Evolutionary conservation across 2,113 vertebrate genomes (phyloP), one percentile per base, ranked within the genome.

Genomic region (Rutilus rutilus): DNA sequence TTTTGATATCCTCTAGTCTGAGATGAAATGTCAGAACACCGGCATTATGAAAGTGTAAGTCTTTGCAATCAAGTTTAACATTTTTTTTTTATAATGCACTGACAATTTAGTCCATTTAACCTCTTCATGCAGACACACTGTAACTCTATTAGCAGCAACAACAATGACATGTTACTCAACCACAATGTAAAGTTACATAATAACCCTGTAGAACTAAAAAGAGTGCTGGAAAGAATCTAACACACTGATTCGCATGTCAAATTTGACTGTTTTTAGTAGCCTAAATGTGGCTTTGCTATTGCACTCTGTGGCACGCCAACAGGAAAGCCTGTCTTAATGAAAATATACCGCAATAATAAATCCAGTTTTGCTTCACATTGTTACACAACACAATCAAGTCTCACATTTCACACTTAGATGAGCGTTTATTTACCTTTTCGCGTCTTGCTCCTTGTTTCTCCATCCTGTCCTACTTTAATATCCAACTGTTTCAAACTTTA

Each of bases 391-490:
- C 74, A 42, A 47, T 23, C 39, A 85, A 73, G 9, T 39, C 73
- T 87, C 42, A 71, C 45, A 45, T 78, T 69, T 76, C 84, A 36
- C 82, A 27, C 23, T 7, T 7, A 15, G 12, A 7, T 36, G 14
- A 42, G 33, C 54, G 54, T 52, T 33, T 77, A 10, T 89, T 94
- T 92, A 95, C 94, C 94, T 95, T 95, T 75, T 95, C 94, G 91
- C 92, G 93, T 90, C 90, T 93, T 27, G 86, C 30, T 83, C 87
- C 92, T 45, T 86, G 92, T 90, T 94, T 95, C 92, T 95, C 93
- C 94, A 95, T 95, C 93, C 94, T 91, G 94, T 89, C 81, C 89
- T 88, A 89, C 87, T 91, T 86, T 89, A 80, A 81, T 87, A 87
- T 89, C 90, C 91, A 86, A 71, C 85, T 69, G 79, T 87, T 89